Evolutionary conservation across 2,888 invertebrate species (phyloP).

Genomic region (Ectropis crepuscularia): DNA sequence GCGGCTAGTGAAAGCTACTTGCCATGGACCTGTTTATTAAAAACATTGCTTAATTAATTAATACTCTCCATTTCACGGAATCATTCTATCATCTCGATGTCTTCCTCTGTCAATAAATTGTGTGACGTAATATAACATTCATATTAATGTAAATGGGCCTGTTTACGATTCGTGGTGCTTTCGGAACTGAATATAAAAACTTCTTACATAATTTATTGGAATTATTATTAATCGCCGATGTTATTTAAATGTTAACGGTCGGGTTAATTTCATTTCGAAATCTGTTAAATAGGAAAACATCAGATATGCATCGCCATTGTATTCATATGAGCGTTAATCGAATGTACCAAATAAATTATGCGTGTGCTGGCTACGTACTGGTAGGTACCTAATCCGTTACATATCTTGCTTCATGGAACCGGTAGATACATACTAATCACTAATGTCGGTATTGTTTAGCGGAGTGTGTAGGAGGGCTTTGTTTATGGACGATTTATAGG

Average conservation of each 20-base stretch:
- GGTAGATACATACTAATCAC: conserved; percentile 40
- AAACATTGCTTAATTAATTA: conserved; percentile 58
- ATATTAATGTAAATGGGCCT: conserved; percentile 27
- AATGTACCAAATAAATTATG: conserved; percentile 53
- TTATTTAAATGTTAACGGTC: conserved; percentile 49
- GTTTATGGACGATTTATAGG: conserved; percentile 38
- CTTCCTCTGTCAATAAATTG: conserved; percentile 24
- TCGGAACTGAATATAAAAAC: conserved; percentile 23
- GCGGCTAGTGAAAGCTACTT: conserved; percentile 72
- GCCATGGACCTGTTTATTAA: conserved; percentile 60
- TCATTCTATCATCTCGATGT: conserved; percentile 32
- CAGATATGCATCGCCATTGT: conserved; percentile 67
- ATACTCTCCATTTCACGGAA: conserved; percentile 61
- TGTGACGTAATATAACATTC: conserved; percentile 31
- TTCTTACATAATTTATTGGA: conserved; percentile 33
- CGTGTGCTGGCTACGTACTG: conserved; percentile 52
- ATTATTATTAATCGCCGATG: conserved; percentile 22
- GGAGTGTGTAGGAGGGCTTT: conserved; percentile 57
- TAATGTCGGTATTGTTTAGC: conserved; percentile 66
- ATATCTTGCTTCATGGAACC: conserved; percentile 53
- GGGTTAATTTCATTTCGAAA: conserved; percentile 51
- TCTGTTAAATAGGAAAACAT: conserved; percentile 42
- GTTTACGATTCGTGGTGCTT: conserved; percentile 26
- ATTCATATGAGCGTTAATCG: conserved; percentile 68
- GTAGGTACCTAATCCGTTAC: conserved; percentile 51